A percentile compares a stretch with the other conserved stretches of the same genome.
Evolutionary conservation across 2,888 invertebrate genomes (phyloP).

Genomic region (Chydorus sphaericus): DNA sequence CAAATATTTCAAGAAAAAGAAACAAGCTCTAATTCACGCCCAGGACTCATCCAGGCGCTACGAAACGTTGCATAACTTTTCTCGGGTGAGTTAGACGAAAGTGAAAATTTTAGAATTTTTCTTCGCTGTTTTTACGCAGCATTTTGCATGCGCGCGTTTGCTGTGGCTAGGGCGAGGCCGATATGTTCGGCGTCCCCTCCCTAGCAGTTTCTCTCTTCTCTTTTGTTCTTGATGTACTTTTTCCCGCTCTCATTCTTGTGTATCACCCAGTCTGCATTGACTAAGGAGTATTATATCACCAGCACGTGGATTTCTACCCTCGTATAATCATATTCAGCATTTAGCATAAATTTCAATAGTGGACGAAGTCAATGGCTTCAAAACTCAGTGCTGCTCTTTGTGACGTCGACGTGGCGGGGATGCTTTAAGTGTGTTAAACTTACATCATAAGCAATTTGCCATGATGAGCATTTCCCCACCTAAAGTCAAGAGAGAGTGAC

Average conservation of each 20-base stretch:
- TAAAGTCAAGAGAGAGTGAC: background rate
- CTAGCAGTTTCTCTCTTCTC: background rate
- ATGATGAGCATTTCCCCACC: background rate
- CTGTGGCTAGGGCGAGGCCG: conserved; percentile 2
- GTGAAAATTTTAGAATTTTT: background rate
- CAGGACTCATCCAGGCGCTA: background rate
- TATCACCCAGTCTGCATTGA: too few species aligned
- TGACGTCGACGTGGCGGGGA: background rate
- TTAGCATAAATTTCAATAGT: background rate
- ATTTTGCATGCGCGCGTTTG: background rate
- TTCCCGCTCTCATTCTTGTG: background rate
- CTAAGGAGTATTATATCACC: too few species aligned
- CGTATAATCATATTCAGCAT: too few species aligned
- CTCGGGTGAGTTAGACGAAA: conserved; percentile 1
- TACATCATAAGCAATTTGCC: background rate
- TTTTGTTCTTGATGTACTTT: too few species aligned
- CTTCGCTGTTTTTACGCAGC: background rate
- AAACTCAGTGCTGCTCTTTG: conserved; percentile 1
- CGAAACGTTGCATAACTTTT: conserved; percentile 3
- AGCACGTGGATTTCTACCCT: background rate
- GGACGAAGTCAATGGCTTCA: background rate
- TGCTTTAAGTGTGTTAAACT: background rate
- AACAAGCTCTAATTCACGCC: background rate
- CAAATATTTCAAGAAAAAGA: background rate
- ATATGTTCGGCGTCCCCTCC: background rate